These are phyloP conservation scores for Clamator glandarius DNA, from an alignment of 2,797 vertebrate species.

Conservation along the genomic window DNA sequence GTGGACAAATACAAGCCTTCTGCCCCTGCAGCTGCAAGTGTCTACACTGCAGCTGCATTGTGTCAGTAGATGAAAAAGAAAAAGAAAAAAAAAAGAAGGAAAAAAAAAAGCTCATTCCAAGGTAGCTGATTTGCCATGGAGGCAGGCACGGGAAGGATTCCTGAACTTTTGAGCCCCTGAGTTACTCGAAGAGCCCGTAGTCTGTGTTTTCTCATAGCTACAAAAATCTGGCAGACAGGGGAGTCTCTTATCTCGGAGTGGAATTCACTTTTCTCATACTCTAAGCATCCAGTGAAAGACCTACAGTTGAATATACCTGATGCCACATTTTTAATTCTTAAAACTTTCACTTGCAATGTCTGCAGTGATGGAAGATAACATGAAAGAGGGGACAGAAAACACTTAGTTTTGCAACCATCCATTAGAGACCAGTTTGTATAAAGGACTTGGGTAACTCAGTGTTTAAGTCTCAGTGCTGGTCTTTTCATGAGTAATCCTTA, in stretches of 20 bases:
- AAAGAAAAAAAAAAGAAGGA: rapidly evolving
- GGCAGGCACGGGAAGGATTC: background rate
- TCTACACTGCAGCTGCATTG: background rate
- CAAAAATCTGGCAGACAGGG: background rate
- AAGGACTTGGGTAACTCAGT: background rate
- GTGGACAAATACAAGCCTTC: background rate
- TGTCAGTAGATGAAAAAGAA: background rate
- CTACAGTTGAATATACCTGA: background rate
- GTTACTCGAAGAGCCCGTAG: background rate
- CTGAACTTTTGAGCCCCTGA: background rate
- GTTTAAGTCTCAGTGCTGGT: background rate
- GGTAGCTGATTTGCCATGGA: background rate
- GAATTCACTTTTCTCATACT: constrained; percentile 1
- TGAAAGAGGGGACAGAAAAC: background rate
- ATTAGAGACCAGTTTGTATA: background rate
- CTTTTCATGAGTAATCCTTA: constrained; percentile 13
- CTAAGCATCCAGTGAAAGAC: background rate
- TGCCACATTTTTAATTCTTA: background rate
- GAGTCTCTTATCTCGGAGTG: background rate
- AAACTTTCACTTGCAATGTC: background rate
- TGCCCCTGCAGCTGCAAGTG: background rate
- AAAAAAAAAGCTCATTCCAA: background rate
- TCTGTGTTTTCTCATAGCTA: constrained; percentile 6
- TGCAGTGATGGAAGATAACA: background rate
- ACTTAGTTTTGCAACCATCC: background rate